Conservation (phyloP, 2,113 vertebrate genomes). For the Misgurnus anguillicaudatus region DNA sequence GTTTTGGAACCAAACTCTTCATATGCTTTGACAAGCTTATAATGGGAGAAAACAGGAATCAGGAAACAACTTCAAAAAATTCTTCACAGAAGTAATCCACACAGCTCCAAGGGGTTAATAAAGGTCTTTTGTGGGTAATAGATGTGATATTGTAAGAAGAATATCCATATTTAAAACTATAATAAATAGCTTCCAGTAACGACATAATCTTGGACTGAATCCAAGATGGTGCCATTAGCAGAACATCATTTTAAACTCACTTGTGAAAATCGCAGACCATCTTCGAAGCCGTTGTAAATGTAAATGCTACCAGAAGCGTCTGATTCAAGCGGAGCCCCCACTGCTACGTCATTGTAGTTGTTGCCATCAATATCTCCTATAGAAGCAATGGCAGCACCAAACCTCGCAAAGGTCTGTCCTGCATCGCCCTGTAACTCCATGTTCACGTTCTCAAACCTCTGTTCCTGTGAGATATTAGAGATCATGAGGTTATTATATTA, state of each 20-base stretch:
- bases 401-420: slow-evolving; percentile 65
- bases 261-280: slow-evolving; percentile 67
- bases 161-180: no score
- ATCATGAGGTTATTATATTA: neutral
- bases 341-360: slow-evolving; percentile 68
- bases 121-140: no score
- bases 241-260: slow-evolving; percentile 49
- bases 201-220: no score
- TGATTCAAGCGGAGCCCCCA: slow-evolving; percentile 74
- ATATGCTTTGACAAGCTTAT: no score
- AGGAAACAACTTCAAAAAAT: no score
- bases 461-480: slow-evolving; percentile 18
- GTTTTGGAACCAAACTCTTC: no score
- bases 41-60: no score
- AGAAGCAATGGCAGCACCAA: slow-evolving; percentile 73
- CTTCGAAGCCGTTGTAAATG: slow-evolving; percentile 68
- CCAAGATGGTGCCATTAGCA: no score
- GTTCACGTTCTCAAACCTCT: slow-evolving; percentile 38
- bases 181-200: no score
- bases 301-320: slow-evolving; percentile 71
- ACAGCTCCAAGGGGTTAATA: no score
- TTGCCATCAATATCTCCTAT: slow-evolving; percentile 74
- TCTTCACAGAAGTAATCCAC: no score
- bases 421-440: slow-evolving; percentile 50
- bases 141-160: no score